A percentile compares a stretch with the other conserved stretches of the same genome.
phyloP scores from a whole-genome alignment of 2,113 vertebrate genomes.

The Apodemus sylvaticus region DNA sequence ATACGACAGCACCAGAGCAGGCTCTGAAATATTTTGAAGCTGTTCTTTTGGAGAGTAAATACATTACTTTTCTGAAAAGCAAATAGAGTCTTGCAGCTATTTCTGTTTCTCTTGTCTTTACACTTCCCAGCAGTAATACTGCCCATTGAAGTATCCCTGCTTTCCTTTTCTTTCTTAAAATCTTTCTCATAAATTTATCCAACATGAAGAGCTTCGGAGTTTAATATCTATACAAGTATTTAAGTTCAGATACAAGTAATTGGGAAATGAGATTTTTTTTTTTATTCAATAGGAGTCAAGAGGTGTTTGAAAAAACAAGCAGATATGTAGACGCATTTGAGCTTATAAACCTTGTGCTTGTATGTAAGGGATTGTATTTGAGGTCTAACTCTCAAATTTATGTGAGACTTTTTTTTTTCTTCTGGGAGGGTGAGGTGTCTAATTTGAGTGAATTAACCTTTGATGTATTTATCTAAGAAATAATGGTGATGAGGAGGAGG shows the following conservation, averaged over 20 bases:
- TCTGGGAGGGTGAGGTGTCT: neutral
- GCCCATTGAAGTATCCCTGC: neutral
- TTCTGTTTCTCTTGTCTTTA: neutral
- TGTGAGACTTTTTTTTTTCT: neutral
- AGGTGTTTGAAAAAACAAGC: neutral
- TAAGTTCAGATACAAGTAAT: neutral
- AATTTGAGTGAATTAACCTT: neutral
- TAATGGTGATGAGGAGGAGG: neutral
- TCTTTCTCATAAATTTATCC: neutral
- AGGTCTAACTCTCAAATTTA: neutral
- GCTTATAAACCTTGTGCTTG: neutral
- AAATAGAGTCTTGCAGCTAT: neutral
- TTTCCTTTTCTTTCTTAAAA: neutral
- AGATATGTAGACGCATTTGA: neutral
- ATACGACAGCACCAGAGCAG: neutral
- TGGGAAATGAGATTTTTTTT: neutral
- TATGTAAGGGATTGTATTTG: neutral
- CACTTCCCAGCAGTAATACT: accelerated
- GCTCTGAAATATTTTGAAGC: neutral
- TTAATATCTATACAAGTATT: neutral
- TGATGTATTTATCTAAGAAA: neutral
- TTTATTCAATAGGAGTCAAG: neutral
- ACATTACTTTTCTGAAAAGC: neutral
- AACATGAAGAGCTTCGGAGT: neutral
- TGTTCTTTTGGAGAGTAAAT: neutral